A percentile compares a stretch with the other conserved stretches of the same genome.
Conservation (phyloP, 1,140 invertebrate genomes). For the Platyscapa corneri region DNA sequence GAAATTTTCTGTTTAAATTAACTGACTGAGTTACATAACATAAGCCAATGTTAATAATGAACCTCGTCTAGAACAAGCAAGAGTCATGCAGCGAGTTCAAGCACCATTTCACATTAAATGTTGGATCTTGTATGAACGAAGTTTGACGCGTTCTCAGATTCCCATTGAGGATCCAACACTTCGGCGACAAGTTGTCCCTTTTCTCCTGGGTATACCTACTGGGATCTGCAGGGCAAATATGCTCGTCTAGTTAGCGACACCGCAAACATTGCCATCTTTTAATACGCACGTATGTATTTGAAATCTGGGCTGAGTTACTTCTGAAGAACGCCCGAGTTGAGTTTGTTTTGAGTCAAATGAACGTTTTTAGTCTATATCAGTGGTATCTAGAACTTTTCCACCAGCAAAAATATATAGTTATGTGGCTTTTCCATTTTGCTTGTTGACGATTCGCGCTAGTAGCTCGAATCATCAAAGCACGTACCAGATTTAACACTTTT, state of each 20-base stretch:
- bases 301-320: neutral
- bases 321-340: neutral
- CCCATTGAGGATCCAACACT: neutral
- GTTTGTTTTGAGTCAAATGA: too few species aligned
- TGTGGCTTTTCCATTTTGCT: neutral
- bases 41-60: neutral
- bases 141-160: constrained; percentile 9
- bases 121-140: neutral
- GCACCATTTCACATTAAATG: neutral
- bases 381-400: neutral
- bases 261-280: constrained; percentile 64
- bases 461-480: too few species aligned
- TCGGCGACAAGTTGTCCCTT: neutral
- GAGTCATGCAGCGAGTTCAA: neutral
- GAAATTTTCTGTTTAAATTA: neutral
- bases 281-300: constrained; percentile 49
- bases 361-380: neutral
- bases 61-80: neutral
- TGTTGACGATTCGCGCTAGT: neutral
- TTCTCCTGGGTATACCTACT: constrained; percentile 53
- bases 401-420: neutral
- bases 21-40: neutral
- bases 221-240: constrained; percentile 65
- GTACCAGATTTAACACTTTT: too few species aligned
- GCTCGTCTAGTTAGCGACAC: constrained; percentile 63